Percentiles rank a stretch among this genome's conserved stretches.
phyloP scores from a whole-genome alignment of 2,113 vertebrate species.

The Camelus bactrianus region DNA sequence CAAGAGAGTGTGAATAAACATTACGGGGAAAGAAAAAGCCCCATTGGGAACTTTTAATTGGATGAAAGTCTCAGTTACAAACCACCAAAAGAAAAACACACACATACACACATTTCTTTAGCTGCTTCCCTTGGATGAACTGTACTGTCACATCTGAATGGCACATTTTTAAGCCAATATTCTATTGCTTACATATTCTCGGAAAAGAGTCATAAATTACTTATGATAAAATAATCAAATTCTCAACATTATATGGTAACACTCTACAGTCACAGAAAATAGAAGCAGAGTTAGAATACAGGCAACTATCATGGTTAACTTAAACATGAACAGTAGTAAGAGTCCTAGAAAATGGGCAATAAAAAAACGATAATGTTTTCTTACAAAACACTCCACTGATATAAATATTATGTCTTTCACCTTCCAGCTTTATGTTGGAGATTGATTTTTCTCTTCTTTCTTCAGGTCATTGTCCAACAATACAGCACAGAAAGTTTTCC shows the following conservation, averaged over 20 bases:
- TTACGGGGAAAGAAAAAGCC: background rate
- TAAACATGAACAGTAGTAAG: slow-evolving; percentile 50
- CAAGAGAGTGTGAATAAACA: background rate
- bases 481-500: background rate
- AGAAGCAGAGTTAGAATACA: slow-evolving; percentile 82
- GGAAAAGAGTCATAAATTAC: slow-evolving; percentile 75
- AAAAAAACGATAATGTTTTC: slow-evolving; percentile 36
- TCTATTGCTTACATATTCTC: slow-evolving; percentile 76
- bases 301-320: slow-evolving; percentile 56
- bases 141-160: slow-evolving; percentile 71
- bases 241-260: slow-evolving; percentile 78
- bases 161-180: slow-evolving; percentile 67
- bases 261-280: slow-evolving; percentile 78
- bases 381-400: slow-evolving; percentile 46
- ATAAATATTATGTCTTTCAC: background rate
- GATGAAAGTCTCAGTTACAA: slow-evolving; percentile 54
- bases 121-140: slow-evolving; percentile 66
- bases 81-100: background rate
- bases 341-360: slow-evolving; percentile 28
- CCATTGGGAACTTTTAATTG: background rate
- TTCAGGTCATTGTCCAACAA: slow-evolving; percentile 26
- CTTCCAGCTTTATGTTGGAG: background rate
- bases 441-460: slow-evolving; percentile 4
- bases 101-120: background rate
- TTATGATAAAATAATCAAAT: slow-evolving; percentile 83